Evolutionary conservation across 2,888 invertebrate species (phyloP), one percentile per base, ranked within the genome.

Genomic region (Dynastes grantii): DNA sequence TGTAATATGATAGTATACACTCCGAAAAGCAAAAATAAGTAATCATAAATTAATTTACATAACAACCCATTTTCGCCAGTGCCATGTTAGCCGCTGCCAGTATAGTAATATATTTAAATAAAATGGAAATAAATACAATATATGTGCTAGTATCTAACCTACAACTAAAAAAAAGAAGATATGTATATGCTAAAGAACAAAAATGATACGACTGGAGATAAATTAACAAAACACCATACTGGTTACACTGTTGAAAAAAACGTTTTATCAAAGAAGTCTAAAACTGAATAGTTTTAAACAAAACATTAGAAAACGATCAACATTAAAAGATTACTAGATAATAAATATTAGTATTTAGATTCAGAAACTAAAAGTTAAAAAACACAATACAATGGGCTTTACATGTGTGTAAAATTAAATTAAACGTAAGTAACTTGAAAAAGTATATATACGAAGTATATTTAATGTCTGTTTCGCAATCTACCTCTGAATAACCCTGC

Each of bases 1-100:
- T 32, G 27, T 27, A 70, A 51, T 51, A 70, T 51, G 40, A 61
- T 67, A 76, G 49, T 58, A 11, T 11, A 45, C 8, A 45, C 45
- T 45, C 45, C 45, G 11, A 45, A 45, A 45, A 79, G 71, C 37
- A 40, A 79, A 73, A 65, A 61, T 6, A 70, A 79, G 64, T 37
- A 71, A 58, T 37, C 37, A 37, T 37, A 5, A 45, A 45, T 45
- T 45, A 45, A 45, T 45, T 45, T 63, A 79, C 55, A 64, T 76
- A 58, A 63, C 63, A 76, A 73, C 65, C 63, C 70, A 76, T 71
- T 76, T 22, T 77, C 53, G 79, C 79, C 79, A 79, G 79, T 79
- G 79, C 79, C 79, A 79, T 79, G 65, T 76, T 76, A 76, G 77
- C 77, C 51, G 77, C 77, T 64, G 77, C 77, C 77, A 77, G 77